phyloP scores from a whole-genome alignment of 2,888 invertebrate genomes.

The Ochlodes sylvanus region DNA sequence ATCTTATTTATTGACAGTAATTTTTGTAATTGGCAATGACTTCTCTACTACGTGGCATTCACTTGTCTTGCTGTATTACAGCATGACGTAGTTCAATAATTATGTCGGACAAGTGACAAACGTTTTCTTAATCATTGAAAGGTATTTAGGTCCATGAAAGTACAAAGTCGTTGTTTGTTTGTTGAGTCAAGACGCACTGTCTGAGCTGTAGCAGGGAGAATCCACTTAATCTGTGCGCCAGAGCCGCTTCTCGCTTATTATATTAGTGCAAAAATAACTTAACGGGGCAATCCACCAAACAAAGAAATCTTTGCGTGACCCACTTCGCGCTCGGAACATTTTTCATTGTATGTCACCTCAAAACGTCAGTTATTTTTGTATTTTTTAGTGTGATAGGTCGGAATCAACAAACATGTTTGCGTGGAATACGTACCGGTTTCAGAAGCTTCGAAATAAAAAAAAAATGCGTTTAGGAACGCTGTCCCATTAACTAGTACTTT shows the following conservation, averaged over 20 bases:
- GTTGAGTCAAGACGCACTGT: not conserved
- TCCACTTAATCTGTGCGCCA: slow-evolving; percentile 10
- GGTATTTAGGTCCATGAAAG: not conserved
- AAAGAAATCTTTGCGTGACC: slow-evolving; percentile 28
- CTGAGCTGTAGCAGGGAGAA: not conserved
- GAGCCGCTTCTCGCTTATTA: slow-evolving; percentile 11
- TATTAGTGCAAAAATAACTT: slow-evolving; percentile 21
- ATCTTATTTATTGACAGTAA: too few relatives aligned
- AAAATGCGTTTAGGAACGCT: too few relatives aligned
- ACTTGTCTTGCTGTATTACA: not conserved
- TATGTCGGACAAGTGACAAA: not conserved
- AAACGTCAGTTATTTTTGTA: slow-evolving; percentile 10
- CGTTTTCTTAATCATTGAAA: not conserved
- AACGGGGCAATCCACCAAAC: slow-evolving; percentile 5
- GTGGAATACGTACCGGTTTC: not conserved
- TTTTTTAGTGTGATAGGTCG: slow-evolving; percentile 11
- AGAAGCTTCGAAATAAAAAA: not conserved
- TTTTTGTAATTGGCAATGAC: too few relatives aligned
- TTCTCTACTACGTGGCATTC: too few relatives aligned
- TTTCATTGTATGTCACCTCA: slow-evolving; percentile 9
- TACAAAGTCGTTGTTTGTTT: slow-evolving; percentile 4
- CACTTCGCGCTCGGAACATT: not conserved
- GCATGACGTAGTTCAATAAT: slow-evolving; percentile 7
- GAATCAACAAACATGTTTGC: not conserved
- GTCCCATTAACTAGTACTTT: too few relatives aligned